Evolutionary conservation across 1,140 invertebrate species (phyloP), one percentile per base, ranked within the genome.

Genomic region (Steinernema khuongi): DNA sequence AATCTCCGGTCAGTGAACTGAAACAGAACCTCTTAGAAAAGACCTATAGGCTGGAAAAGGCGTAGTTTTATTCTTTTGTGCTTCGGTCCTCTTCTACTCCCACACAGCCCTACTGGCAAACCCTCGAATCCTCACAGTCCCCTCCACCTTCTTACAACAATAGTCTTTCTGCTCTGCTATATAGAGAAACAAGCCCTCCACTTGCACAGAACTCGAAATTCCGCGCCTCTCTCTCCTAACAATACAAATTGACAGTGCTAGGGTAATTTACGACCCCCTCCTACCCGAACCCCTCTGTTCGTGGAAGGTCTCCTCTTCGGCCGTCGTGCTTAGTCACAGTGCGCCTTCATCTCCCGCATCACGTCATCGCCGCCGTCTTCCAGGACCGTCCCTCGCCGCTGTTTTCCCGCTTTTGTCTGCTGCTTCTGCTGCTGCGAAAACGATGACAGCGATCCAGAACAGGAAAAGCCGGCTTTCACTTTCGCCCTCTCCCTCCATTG

Each of bases 391-490:
- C 50, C 50, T 60, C 7, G 11, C 7, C 50, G 50, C 26, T 11
- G 14, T 60, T 22, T 22, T 22, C 4, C 2, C 11, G 50, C 50
- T 60, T 60, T 60, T 60, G 50, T 60, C 50, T 26, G 7, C 50
- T 11, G 36, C 36, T 41, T 7, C 36, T 41, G 36, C 36, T 41
- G 36, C n/a, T n/a, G n/a, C n/a, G 50, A 60, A 60, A 60, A 60
- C 50, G 50, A 2, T 22, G 50, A 60, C 50, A 22, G 26, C 50
- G 50, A 60, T 60, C 50, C 50, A 60, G 50, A 60, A 60, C 50
- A 60, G 50, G 50, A 60, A 60, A 60, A 60, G 50, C 50, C 50
- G 50, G 50, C 50, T 60, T 60, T 60, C 50, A 60, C 50, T 60
- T 60, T 60, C 22, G 50, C 50, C 50, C 50, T 60, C 50, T 7